A percentile compares a stretch with the other conserved stretches of the same genome.
phyloP scores from a whole-genome alignment of 2,888 invertebrate species.

The Scelioninae gen. 1 region DNA sequence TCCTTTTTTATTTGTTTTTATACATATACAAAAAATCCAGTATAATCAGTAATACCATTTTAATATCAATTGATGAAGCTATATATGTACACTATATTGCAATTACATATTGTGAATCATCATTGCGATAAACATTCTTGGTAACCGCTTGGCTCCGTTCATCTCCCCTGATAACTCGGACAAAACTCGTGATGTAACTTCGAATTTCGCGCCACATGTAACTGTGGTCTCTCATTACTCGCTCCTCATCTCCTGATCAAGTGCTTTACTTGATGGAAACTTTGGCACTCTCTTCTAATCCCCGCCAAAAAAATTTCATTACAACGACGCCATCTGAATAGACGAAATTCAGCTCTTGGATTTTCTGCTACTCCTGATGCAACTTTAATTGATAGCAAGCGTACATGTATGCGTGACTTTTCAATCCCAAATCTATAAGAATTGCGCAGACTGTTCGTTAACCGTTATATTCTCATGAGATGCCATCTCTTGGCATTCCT shows the following conservation, averaged over 20 bases:
- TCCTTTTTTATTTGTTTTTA: too few relatives aligned
- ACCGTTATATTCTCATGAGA: background rate
- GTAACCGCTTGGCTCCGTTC: slow-evolving; percentile 18
- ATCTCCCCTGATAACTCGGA: slow-evolving; percentile 47
- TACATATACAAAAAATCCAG: too few relatives aligned
- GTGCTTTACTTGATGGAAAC: slow-evolving; percentile 78
- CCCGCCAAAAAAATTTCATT: slow-evolving; percentile 72
- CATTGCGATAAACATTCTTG: slow-evolving; percentile 31
- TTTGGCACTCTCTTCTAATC: slow-evolving; percentile 77
- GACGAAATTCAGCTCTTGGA: slow-evolving; percentile 52
- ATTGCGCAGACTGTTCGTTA: background rate
- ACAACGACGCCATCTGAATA: slow-evolving; percentile 53
- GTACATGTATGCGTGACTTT: slow-evolving; percentile 30
- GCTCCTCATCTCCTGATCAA: slow-evolving; percentile 75
- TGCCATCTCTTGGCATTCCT: slow-evolving; percentile 8
- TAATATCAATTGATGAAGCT: too few relatives aligned
- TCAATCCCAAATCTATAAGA: background rate
- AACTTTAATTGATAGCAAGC: slow-evolving; percentile 72
- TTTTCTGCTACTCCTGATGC: slow-evolving; percentile 68
- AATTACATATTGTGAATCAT: slow-evolving; percentile 19
- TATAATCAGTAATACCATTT: too few relatives aligned
- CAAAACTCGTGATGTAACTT: slow-evolving; percentile 63
- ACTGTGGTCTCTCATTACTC: slow-evolving; percentile 44
- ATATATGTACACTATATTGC: background rate
- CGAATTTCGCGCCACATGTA: slow-evolving; percentile 65